Base-by-base conservation (phyloP, 1,140 invertebrate species). In the Eurosta solidaginis region DNA sequence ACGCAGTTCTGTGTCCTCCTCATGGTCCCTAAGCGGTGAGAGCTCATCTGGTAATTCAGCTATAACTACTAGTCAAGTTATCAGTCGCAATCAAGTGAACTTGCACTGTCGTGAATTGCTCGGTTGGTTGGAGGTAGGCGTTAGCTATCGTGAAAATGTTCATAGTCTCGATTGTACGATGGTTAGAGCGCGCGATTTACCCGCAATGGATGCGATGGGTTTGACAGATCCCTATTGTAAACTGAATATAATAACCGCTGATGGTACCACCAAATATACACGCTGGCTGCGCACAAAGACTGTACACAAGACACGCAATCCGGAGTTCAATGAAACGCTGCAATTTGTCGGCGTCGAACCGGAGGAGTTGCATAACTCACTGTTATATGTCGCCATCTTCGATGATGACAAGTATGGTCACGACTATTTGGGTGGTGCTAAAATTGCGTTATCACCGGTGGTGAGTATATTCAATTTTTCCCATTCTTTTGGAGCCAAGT, bases 171-270 rank as follows among this genome's bases (percentile, higher is more conserved):
- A 96, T 80, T 95, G 95, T 83, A 93, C 92, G 0, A 91, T 96
- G 25, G 91, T 94, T 77, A 90, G 94, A 78, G 93, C 93, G 0
- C 89, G 92, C 68, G 92, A 93, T 81, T 88, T 98, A 12, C 93
- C 92, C 75, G 92, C 95, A 14, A 97, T 96, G 93, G 96, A 98
- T 85, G 94, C 94, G 80, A 93, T 95, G 81, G 96, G 96, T 1
- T 89, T 96, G n/a, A 93, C 95, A 4, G 96, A 98, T 90, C 95
- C 96, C 2, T 98, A 96, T 87, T 96, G 96, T 83, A 94, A 95
- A 86, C 90, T 97, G 14, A 96, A 96, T 85, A 91, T 97, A 49
- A 88, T 97, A 0, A 87, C 86, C 9, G 82, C 85, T 22, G 87
- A 88, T 68, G 84, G 80, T n/a, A 81, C 80, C 12, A 81, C 82